phyloP scores from a whole-genome alignment of 1,140 invertebrate species.

The Ceratina japonica region DNA sequence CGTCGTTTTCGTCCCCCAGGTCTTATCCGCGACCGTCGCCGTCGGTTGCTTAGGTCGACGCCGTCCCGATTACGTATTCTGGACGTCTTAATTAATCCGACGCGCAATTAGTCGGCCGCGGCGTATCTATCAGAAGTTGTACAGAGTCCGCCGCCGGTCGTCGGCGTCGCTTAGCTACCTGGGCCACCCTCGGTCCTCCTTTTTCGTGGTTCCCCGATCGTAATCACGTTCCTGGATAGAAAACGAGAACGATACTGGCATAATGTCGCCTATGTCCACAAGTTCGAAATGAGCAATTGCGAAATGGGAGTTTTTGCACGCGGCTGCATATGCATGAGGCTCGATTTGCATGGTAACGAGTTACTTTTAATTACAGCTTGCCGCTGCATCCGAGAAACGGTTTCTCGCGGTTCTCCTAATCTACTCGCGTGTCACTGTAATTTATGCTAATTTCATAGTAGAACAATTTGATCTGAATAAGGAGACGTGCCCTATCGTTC shows the following conservation, averaged over 20 bases:
- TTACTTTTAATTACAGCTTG: slow-evolving; percentile 23
- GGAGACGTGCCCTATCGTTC: too few relatives aligned
- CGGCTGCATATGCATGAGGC: slow-evolving; percentile 2
- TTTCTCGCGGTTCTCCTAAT: background rate
- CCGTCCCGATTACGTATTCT: slow-evolving; percentile 30
- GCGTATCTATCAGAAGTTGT: slow-evolving; percentile 3
- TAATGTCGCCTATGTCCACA: background rate
- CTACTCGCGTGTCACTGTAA: too few relatives aligned
- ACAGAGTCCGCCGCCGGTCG: background rate
- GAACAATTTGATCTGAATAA: too few relatives aligned
- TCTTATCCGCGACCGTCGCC: background rate
- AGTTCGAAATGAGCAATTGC: slow-evolving; percentile 24
- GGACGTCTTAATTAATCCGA: slow-evolving; percentile 37
- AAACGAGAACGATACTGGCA: background rate
- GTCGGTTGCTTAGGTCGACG: background rate
- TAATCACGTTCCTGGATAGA: slow-evolving; percentile 5
- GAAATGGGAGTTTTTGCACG: slow-evolving; percentile 25
- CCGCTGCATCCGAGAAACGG: background rate
- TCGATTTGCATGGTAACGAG: slow-evolving; percentile 26
- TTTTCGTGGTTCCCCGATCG: slow-evolving; percentile 43
- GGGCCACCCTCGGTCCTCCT: background rate
- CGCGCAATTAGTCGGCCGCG: slow-evolving; percentile 7
- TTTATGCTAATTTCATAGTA: too few relatives aligned
- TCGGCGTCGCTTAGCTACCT: background rate
- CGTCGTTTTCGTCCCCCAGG: background rate